Conservation (phyloP, 1,140 invertebrate species). For the Dendroctonus ponderosae region DNA sequence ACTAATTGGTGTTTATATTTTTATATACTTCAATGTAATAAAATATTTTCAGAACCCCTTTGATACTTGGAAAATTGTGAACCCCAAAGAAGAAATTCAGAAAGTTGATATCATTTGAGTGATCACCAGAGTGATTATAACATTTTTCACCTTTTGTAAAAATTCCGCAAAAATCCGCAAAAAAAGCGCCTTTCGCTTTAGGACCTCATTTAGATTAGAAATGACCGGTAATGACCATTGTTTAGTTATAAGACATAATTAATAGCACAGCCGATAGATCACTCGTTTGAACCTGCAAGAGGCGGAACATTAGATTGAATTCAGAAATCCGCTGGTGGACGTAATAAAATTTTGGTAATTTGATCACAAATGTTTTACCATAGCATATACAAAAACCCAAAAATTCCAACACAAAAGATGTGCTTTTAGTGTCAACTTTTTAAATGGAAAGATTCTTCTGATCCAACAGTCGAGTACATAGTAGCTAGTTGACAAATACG, state of each 20-base stretch:
- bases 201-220: too few species aligned
- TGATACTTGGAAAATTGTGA: too few species aligned
- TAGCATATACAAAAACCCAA: constrained; percentile 12
- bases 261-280: constrained; percentile 17
- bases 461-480: constrained; percentile 17
- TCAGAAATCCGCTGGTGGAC: constrained; percentile 9
- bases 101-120: too few species aligned
- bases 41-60: too few species aligned
- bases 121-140: too few species aligned
- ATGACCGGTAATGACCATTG: background rate
- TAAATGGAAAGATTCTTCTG: constrained; percentile 11
- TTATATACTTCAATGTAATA: too few species aligned
- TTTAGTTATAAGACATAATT: constrained; percentile 17
- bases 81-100: too few species aligned
- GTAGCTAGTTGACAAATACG: constrained; percentile 4
- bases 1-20: too few species aligned
- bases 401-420: background rate
- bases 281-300: constrained; percentile 12
- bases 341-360: constrained; percentile 7
- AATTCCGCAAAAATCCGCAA: too few species aligned
- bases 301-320: constrained; percentile 5
- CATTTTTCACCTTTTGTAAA: too few species aligned
- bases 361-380: constrained; percentile 16
- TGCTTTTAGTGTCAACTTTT: constrained; percentile 18
- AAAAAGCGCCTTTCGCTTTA: too few species aligned